phyloP scores from a whole-genome alignment of 2,113 vertebrate species.

The Dipodomys ordii region DNA sequence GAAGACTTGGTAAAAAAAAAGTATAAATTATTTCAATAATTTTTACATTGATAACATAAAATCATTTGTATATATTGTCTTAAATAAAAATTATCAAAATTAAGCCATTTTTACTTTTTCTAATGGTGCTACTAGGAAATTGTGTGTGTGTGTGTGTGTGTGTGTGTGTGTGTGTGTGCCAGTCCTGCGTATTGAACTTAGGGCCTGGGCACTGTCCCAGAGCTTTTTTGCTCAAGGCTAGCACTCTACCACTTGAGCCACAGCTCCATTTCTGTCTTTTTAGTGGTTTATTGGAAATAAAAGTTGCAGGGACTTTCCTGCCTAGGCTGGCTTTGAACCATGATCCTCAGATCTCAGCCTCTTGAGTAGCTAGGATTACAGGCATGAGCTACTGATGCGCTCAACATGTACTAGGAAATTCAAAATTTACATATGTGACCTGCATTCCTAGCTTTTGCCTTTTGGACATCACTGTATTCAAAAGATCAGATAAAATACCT shows the following conservation, averaged over 20 bases:
- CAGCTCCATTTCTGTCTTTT: no score
- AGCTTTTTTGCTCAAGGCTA: no score
- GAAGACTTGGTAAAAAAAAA: constrained; percentile 29
- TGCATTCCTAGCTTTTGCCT: not conserved
- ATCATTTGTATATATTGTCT: constrained; percentile 25
- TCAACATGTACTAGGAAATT: constrained; percentile 5
- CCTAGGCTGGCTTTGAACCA: no score
- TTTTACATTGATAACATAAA: constrained; percentile 29
- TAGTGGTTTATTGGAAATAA: no score
- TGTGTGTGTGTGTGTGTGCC: no score
- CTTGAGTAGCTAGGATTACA: no score
- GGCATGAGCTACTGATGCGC: no score
- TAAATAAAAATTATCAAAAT: constrained; percentile 57
- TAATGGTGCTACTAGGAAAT: constrained; percentile 15
- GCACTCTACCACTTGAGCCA: no score
- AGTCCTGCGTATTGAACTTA: no score
- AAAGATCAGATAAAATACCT: constrained; percentile 36
- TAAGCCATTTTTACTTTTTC: constrained; percentile 28
- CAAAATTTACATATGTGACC: not conserved
- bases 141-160: not conserved
- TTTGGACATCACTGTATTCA: constrained; percentile 47
- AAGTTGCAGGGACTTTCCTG: no score
- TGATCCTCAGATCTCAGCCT: no score
- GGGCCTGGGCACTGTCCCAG: no score
- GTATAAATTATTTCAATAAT: not conserved